Evolutionary conservation across 92 coral and sea anemone genomes (phyloP).

Genomic region (Meandrina meandrites): DNA sequence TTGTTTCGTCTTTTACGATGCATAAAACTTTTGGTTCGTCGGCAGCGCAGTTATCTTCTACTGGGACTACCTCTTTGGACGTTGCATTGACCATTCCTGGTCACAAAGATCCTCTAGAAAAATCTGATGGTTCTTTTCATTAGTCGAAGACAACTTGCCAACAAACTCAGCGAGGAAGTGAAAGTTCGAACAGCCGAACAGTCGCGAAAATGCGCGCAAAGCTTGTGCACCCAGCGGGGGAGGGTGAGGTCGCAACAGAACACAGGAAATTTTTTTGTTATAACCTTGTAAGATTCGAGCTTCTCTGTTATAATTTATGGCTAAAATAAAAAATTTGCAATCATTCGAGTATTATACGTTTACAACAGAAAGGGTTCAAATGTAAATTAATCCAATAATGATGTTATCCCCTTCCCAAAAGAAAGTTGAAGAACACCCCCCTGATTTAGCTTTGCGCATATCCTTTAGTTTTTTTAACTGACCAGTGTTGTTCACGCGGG

Average conservation of each 20-base stretch:
- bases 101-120: slow-evolving; percentile 40
- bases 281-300: neutral
- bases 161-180: slow-evolving; percentile 4
- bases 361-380: neutral
- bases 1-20: slow-evolving; percentile 87
- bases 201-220: neutral
- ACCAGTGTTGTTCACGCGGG: slow-evolving; percentile 1
- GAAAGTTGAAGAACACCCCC: neutral
- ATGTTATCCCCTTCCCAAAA: neutral
- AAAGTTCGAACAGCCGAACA: slow-evolving; percentile 15
- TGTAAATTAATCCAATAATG: neutral
- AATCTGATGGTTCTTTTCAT: slow-evolving; percentile 4
- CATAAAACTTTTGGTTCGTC: slow-evolving; percentile 87
- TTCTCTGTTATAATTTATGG: neutral
- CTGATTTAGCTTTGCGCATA: neutral
- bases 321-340: neutral
- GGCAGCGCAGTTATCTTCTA: slow-evolving; percentile 50
- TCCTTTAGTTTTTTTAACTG: neutral
- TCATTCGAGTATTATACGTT: neutral
- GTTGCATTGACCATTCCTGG: slow-evolving; percentile 79
- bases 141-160: slow-evolving; percentile 13
- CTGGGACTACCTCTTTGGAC: slow-evolving; percentile 67
- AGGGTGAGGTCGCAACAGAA: neutral
- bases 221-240: neutral
- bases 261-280: neutral